Evolutionary conservation across 2,888 invertebrate genomes (phyloP).

Genomic region (Lampropteryx suffumata): DNA sequence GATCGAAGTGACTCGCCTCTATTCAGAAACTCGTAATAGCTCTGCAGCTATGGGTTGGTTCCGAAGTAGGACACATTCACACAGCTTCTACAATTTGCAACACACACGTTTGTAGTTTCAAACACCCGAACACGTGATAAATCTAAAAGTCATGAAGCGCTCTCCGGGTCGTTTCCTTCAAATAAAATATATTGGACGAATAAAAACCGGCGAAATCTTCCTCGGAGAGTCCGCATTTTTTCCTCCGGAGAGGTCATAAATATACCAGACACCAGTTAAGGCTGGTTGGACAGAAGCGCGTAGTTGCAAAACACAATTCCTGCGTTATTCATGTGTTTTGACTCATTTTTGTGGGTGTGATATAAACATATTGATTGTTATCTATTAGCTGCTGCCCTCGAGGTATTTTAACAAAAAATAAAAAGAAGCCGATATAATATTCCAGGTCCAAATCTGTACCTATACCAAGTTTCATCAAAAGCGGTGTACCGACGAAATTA

Average conservation of each 20-base stretch:
- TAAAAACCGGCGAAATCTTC: slow-evolving; percentile 65
- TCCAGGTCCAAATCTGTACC: too few relatives aligned
- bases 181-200: slow-evolving; percentile 67
- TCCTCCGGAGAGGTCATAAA: slow-evolving; percentile 57
- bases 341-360: too few relatives aligned
- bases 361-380: too few relatives aligned
- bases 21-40: too few relatives aligned
- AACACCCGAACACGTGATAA: slow-evolving; percentile 42
- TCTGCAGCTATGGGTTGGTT: too few relatives aligned
- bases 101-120: background rate
- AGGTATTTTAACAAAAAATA: too few relatives aligned
- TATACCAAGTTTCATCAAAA: too few relatives aligned
- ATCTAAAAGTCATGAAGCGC: slow-evolving; percentile 53
- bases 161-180: slow-evolving; percentile 59
- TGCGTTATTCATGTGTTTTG: too few relatives aligned
- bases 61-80: background rate
- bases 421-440: too few relatives aligned
- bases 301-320: slow-evolving; percentile 15
- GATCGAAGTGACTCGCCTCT: too few relatives aligned
- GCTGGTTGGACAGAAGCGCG: slow-evolving; percentile 33
- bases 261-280: slow-evolving; percentile 49
- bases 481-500: too few relatives aligned
- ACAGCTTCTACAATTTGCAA: background rate
- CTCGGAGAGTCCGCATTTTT: slow-evolving; percentile 63
- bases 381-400: too few relatives aligned